These are phyloP conservation scores for Arremon brunneinucha DNA, from an alignment of 2,797 vertebrate species.

Conservation along the genomic window DNA sequence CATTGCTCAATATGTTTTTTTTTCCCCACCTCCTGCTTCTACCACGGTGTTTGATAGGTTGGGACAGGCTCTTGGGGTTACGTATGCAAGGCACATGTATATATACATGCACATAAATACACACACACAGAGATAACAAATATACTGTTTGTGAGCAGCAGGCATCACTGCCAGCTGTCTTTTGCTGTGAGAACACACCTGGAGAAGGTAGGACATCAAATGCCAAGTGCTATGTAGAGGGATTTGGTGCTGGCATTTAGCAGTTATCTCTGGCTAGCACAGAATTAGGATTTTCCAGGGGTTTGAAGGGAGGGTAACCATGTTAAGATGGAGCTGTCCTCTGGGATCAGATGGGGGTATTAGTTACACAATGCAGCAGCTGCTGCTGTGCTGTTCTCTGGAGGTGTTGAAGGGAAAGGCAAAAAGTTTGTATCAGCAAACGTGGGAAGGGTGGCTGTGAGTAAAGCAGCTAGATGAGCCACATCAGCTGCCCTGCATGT, in stretches of 20 bases:
- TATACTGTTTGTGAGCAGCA: neutral
- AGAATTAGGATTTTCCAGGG: neutral
- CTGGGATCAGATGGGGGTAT: neutral
- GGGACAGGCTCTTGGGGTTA: neutral
- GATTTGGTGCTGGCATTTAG: neutral
- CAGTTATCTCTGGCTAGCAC: neutral
- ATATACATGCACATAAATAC: neutral
- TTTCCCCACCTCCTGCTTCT: neutral
- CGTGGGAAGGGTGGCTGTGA: neutral
- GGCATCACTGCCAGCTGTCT: neutral
- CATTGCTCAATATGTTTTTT: slow-evolving; percentile 11
- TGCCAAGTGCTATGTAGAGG: fast-evolving
- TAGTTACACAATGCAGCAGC: neutral
- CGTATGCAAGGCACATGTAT: neutral
- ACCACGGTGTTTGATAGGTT: neutral
- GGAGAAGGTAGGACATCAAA: slow-evolving; percentile 38
- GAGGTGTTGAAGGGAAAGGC: neutral
- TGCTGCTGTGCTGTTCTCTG: neutral
- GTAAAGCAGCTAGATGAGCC: neutral
- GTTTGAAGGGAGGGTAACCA: neutral
- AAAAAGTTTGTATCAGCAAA: neutral
- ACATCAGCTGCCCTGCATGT: neutral
- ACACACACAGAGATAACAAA: neutral
- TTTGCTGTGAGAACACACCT: neutral
- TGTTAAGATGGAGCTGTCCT: neutral